Evolutionary conservation across 2,113 vertebrate species (phyloP).

Genomic region (Ramphastos sulfuratus): DNA sequence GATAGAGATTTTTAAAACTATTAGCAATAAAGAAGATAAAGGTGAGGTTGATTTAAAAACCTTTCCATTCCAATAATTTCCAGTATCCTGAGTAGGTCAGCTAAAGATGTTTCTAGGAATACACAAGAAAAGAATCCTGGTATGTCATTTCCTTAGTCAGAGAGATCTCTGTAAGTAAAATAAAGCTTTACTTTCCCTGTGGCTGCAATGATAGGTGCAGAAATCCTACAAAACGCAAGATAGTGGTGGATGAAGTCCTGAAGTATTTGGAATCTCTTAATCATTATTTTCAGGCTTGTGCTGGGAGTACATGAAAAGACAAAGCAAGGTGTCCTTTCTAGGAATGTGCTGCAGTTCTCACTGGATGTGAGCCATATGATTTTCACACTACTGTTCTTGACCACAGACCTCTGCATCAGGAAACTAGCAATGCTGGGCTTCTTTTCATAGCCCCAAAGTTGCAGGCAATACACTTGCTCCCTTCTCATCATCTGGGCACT

Average conservation of each 20-base stretch:
- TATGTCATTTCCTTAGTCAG: background rate
- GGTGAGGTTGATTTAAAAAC: background rate
- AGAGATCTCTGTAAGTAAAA: background rate
- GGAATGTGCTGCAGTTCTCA: accelerated
- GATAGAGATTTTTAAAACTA: background rate
- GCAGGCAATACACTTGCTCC: accelerated
- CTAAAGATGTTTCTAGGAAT: background rate
- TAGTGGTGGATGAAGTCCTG: background rate
- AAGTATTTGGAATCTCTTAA: background rate
- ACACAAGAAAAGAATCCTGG: background rate
- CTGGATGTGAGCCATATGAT: background rate
- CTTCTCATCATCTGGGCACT: background rate
- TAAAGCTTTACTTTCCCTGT: background rate
- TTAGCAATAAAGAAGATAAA: background rate
- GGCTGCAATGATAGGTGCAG: background rate
- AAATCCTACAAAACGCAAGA: background rate
- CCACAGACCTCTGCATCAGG: background rate
- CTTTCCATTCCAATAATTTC: background rate
- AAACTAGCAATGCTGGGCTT: background rate
- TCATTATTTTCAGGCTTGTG: background rate
- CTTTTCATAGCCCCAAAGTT: background rate
- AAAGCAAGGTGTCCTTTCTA: background rate
- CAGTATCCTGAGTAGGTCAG: background rate
- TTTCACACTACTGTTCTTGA: background rate
- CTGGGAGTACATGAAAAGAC: background rate